Evolutionary conservation across 2,888 invertebrate genomes (phyloP).

Genomic region (Drosophila barbarae): DNA sequence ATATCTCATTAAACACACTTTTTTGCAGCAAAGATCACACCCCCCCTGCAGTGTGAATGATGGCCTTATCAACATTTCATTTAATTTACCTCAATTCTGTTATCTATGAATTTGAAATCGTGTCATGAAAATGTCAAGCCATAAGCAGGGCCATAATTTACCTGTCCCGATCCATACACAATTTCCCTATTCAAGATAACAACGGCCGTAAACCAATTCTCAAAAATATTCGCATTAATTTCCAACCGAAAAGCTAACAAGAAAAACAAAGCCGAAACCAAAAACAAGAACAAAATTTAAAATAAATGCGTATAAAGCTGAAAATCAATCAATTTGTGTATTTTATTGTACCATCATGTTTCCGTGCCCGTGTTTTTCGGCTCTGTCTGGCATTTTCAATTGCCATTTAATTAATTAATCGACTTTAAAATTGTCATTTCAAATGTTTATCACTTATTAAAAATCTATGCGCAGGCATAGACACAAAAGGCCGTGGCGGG

Average conservation of each 20-base stretch:
- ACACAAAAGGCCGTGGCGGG: slow-evolving; percentile 39
- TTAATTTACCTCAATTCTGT: slow-evolving; percentile 1
- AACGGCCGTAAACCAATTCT: slow-evolving; percentile 34
- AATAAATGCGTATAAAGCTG: slow-evolving; percentile 24
- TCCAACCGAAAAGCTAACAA: slow-evolving; percentile 28
- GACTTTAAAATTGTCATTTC: slow-evolving; percentile 67
- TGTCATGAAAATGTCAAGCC: slow-evolving; percentile 35
- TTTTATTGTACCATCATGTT: slow-evolving; percentile 54
- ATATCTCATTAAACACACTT: slow-evolving; percentile 8
- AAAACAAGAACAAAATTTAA: slow-evolving; percentile 10
- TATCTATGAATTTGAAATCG: slow-evolving; percentile 28
- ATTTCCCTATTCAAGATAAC: slow-evolving; percentile 37
- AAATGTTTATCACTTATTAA: slow-evolving; percentile 67
- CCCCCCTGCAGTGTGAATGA: slow-evolving; percentile 12
- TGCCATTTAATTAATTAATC: slow-evolving; percentile 74
- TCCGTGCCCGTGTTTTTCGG: slow-evolving; percentile 14
- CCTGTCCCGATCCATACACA: slow-evolving; percentile 5
- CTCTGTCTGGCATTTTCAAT: slow-evolving; percentile 57
- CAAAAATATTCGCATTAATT: slow-evolving; percentile 56
- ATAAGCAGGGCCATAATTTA: slow-evolving; percentile 19
- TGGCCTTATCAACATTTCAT: slow-evolving; percentile 11
- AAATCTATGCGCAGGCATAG: slow-evolving; percentile 58
- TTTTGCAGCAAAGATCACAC: background rate
- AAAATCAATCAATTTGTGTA: slow-evolving; percentile 62
- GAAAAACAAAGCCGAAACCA: background rate